Percentiles rank a stretch among this genome's conserved stretches.
Evolutionary conservation across 2,797 vertebrate species (phyloP).

Genomic region (Spinibarbus caldwelli): DNA sequence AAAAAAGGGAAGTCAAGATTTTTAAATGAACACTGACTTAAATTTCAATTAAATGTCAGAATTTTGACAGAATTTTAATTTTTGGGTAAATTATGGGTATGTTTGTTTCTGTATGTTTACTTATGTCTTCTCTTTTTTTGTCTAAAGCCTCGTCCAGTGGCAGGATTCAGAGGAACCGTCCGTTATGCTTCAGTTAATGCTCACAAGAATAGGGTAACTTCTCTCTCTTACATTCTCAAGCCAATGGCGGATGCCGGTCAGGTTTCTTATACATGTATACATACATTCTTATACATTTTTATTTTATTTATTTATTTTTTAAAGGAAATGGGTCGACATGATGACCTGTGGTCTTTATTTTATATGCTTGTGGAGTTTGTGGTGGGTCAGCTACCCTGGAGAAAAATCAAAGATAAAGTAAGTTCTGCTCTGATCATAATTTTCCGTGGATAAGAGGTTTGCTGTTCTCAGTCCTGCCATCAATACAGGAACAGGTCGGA

Average conservation of each 20-base stretch:
- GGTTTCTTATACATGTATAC: not conserved
- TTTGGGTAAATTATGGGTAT: not conserved
- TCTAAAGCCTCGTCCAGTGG: constrained; percentile 91
- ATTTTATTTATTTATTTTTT: no score
- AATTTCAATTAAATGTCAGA: not conserved
- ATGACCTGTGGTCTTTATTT: constrained; percentile 97
- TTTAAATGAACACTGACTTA: not conserved
- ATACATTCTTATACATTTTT: no score
- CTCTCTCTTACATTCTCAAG: not conserved
- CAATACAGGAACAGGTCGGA: constrained; percentile 93
- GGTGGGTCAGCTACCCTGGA: constrained; percentile 96
- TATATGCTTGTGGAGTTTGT: constrained; percentile 99
- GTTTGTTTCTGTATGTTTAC: not conserved
- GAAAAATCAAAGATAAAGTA: constrained; percentile 99
- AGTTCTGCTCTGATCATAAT: constrained; percentile 36
- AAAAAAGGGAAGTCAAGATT: not conserved
- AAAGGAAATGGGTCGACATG: constrained; percentile 97
- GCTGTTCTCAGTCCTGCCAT: not conserved
- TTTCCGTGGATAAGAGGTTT: not conserved
- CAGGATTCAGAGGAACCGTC: constrained; percentile 96
- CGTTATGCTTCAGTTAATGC: constrained; percentile 97
- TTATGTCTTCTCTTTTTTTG: constrained; percentile 19
- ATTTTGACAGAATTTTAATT: not conserved
- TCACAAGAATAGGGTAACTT: constrained; percentile 91
- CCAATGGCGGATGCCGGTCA: not conserved